Evolutionary conservation across 2,888 invertebrate species (phyloP), one percentile per base, ranked within the genome.

Genomic region (Acanthosoma haemorrhoidale): DNA sequence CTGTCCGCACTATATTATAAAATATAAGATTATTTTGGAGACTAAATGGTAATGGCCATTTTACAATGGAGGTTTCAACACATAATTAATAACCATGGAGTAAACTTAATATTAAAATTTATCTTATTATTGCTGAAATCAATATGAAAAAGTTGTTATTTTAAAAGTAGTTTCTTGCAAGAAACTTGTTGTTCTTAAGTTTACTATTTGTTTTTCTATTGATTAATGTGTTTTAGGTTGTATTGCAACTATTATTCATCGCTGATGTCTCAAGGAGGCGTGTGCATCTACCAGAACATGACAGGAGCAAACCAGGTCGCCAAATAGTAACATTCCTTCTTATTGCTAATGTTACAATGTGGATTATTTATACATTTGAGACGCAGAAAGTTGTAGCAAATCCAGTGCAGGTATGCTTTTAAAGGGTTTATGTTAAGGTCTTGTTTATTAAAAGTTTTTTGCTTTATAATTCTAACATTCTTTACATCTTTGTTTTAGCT

Each of bases 261-360:
- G 90, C 94, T 60, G 95, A 95, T 79, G 94, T 94, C 1, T 91
- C 94, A 16, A 89, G 95, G 51, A 90, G 96, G 75, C 89, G 95
- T 63, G 94, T 95, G 18, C 92, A 92, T 79, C 84, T 94, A 69
- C 92, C 94, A 0, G 94, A 94, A 79, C 95, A 96, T 79, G 94
- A 94, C 79, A 88, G 92, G 76, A 92, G 91, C 80, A 96, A 96
- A 83, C 96, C 96, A 1, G 96, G 95, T 1, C 88, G 96, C 71
- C 96, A 96, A 80, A 90, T 95, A 72, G 94, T 97, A 74, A 96
- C 96, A 73, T 96, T 96, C 84, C 84, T 96, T 73, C 86, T 96
- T 72, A 94, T 96, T 79, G 93, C 93, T 82, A 96, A 96, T 81
- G 90, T 96, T 76, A 94, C 96, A 76, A 92, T 96, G 90, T 96